Base-by-base conservation (phyloP, 92 coral and sea anemone genomes). In the Bergia puertoricense region DNA sequence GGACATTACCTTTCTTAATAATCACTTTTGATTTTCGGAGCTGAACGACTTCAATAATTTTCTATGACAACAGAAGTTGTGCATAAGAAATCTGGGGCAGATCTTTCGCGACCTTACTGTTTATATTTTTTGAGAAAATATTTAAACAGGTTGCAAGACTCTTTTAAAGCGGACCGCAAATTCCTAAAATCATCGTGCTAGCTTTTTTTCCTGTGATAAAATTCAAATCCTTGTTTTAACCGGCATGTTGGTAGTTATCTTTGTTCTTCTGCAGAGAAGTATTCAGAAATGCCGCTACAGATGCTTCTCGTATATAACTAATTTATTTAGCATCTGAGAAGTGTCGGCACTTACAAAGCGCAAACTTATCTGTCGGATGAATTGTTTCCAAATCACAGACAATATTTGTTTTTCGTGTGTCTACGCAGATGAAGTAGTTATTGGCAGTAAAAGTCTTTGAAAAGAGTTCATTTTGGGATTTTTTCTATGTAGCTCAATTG, bases 351-450 rank as follows among this genome's bases (percentile, higher is more conserved):
- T 71, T 16, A 69, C 87, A 84, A 84, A 84, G 87, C 79, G 77
- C 77, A 14, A 84, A 71, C 77, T 37, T 45, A 48, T 84, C 87
- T 84, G 77, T 84, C 87, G 79, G 79, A 80, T 83, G 78, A 84
- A 84, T 84, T 69, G 87, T 45, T 83, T 83, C 86, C 86, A 68
- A 83, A 71, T 71, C 87, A 84, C 79, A 71, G 87, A 46, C 87
- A 46, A 84, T 84, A 84, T 84, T 84, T 84, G 36, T 84, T 84
- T 84, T 69, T 84, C 79, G 87, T 37, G 87, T 84, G 87, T 84
- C 87, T 18, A 48, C 77, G 68, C 77, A 39, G 79, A 45, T 37
- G 75, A 69, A 75, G 23, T 48, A 73, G 87, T 51, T 40, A 84
- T 72, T 84, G 45, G 30, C 87, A 68, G 30, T n/a, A 73, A 71